A percentile compares a stretch with the other conserved stretches of the same genome.
phyloP scores from a whole-genome alignment of 2,113 vertebrate species.

The Ia io region DNA sequence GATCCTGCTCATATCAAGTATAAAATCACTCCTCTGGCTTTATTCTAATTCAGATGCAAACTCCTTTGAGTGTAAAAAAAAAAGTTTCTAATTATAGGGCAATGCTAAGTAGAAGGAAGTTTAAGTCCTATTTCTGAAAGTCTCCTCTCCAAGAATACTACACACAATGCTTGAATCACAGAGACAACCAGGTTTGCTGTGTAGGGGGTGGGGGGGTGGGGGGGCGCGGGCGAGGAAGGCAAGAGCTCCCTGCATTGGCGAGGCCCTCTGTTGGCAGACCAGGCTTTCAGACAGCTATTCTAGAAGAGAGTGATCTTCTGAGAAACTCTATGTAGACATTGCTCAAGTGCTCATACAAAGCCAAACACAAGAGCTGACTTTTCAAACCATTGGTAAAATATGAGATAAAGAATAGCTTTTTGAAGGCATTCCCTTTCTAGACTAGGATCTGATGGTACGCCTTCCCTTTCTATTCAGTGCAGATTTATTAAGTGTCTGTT shows the following conservation, averaged over 20 bases:
- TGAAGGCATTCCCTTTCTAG: neutral
- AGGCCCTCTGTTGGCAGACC: neutral
- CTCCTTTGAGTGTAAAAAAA: neutral
- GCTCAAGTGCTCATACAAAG: constrained; percentile 9
- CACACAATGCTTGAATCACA: neutral
- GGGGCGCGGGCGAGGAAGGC: neutral
- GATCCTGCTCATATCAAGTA: neutral
- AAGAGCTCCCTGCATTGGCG: neutral
- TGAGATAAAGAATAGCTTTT: constrained; percentile 1
- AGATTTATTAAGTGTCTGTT: neutral
- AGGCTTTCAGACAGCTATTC: neutral
- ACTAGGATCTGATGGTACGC: neutral
- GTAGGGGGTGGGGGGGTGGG: neutral
- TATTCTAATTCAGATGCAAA: constrained; percentile 40
- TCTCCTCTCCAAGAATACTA: constrained; percentile 5
- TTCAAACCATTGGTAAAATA: constrained; percentile 17
- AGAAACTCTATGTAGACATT: neutral
- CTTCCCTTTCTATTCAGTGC: neutral
- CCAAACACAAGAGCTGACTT: neutral
- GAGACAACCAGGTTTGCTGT: neutral
- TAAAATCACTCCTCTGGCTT: constrained; percentile 18
- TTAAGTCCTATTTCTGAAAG: neutral
- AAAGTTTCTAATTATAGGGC: neutral
- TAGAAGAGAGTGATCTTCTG: neutral
- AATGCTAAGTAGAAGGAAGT: constrained; percentile 31